Percentiles rank a stretch among this genome's conserved stretches.
phyloP scores from a whole-genome alignment of 2,797 vertebrate species.

The Notamacropus eugenii region DNA sequence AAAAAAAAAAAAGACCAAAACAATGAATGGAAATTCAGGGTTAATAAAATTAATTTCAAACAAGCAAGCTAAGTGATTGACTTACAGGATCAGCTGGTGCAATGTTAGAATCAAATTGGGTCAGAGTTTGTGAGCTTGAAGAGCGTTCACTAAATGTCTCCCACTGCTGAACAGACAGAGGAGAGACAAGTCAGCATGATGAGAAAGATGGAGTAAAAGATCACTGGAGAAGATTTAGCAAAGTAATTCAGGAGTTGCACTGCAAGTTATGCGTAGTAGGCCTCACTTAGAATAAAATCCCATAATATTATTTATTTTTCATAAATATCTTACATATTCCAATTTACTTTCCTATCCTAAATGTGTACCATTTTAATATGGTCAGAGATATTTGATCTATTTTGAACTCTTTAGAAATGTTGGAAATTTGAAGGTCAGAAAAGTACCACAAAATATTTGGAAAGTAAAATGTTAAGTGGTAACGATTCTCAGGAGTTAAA shows the following conservation, averaged over 20 bases:
- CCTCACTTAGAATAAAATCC: constrained; percentile 51
- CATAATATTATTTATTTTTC: constrained; percentile 19
- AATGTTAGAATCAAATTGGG: constrained; percentile 99
- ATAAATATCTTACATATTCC: constrained; percentile 33
- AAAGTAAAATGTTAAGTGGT: constrained; percentile 44
- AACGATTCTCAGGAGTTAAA: not conserved
- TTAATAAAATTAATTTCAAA: constrained; percentile 99
- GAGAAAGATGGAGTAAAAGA: constrained; percentile 85
- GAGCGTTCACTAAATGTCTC: constrained; percentile 99
- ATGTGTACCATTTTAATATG: constrained; percentile 41
- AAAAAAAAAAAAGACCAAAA: constrained; percentile 67
- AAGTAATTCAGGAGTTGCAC: constrained; percentile 85
- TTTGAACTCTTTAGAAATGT: constrained; percentile 61
- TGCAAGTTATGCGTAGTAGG: constrained; percentile 76
- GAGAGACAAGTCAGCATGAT: constrained; percentile 91
- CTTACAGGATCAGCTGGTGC: constrained; percentile 99
- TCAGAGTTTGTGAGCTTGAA: constrained; percentile 99
- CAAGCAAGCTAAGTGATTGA: constrained; percentile 99
- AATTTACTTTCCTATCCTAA: constrained; percentile 41
- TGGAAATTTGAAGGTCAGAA: constrained; percentile 44
- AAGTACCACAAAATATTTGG: constrained; percentile 1
- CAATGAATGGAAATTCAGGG: constrained; percentile 87
- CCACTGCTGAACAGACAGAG: constrained; percentile 99
- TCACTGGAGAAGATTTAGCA: constrained; percentile 85
- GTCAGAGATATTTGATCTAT: constrained; percentile 54